These are phyloP conservation scores for Lasius platythorax DNA, from an alignment of 2,888 invertebrate genomes.

Conservation along the genomic window DNA sequence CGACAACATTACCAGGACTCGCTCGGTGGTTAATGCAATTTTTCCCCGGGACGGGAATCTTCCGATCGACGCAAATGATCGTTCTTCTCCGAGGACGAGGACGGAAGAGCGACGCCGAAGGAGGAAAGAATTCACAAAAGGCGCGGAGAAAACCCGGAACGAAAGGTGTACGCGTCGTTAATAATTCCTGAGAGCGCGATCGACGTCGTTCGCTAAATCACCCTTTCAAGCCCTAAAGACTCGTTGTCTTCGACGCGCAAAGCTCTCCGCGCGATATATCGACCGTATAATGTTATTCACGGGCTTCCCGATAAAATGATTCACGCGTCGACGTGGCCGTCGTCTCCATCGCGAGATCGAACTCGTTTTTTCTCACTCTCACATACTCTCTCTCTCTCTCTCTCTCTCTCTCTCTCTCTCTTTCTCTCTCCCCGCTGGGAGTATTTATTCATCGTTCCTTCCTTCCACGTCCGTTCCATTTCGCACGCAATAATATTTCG, in stretches of 20 bases:
- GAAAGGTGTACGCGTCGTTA: constrained; percentile 69
- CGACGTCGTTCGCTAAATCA: constrained; percentile 74
- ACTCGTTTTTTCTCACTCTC: neutral
- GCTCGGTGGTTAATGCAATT: constrained; percentile 49
- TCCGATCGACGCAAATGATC: constrained; percentile 49
- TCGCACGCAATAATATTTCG: constrained; percentile 8
- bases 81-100: constrained; percentile 13
- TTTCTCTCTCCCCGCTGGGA: neutral
- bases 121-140: constrained; percentile 11
- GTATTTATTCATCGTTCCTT: constrained; percentile 21
- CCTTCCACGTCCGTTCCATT: constrained; percentile 26
- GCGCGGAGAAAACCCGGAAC: constrained; percentile 12
- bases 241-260: constrained; percentile 54
- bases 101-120: neutral
- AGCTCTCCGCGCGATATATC: constrained; percentile 37
- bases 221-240: constrained; percentile 70
- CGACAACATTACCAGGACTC: constrained; percentile 37
- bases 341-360: constrained; percentile 20
- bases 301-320: constrained; percentile 47
- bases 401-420: constrained; percentile 10
- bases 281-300: constrained; percentile 52
- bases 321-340: constrained; percentile 28
- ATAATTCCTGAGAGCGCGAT: constrained; percentile 73
- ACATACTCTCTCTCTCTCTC: neutral
- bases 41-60: constrained; percentile 42